phyloP scores from a whole-genome alignment of 2,113 vertebrate species.

The Columbina picui region DNA sequence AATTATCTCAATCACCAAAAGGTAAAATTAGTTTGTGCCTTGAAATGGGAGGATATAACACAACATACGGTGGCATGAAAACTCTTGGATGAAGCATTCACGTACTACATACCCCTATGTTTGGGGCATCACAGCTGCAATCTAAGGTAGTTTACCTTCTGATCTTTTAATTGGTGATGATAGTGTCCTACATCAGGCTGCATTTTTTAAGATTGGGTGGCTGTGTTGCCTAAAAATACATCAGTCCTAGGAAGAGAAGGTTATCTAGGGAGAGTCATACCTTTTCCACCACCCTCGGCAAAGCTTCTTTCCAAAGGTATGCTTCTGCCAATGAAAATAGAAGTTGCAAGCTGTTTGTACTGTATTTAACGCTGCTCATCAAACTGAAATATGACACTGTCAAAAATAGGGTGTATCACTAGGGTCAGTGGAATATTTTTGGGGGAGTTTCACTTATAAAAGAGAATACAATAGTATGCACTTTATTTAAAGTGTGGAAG shows the following conservation, averaged over 20 bases:
- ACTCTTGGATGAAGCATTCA: background rate
- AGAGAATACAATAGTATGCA: background rate
- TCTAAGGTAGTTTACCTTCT: background rate
- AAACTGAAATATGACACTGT: background rate
- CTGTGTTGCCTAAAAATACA: slow-evolving; percentile 29
- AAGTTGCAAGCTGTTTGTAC: background rate
- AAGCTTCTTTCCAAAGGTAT: background rate
- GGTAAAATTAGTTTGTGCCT: background rate
- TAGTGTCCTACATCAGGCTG: background rate
- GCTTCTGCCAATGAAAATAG: slow-evolving; percentile 10
- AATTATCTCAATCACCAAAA: background rate
- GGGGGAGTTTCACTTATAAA: background rate
- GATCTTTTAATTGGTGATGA: background rate
- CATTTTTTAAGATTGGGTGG: background rate
- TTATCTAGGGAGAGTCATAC: background rate
- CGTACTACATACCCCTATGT: fast-evolving
- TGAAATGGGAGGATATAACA: background rate
- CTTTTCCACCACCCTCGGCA: background rate
- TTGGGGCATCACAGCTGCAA: background rate
- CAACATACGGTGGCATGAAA: fast-evolving
- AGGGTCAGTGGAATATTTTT: background rate
- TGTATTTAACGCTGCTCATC: background rate
- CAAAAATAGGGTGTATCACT: background rate
- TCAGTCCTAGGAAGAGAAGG: background rate
- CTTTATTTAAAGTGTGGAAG: background rate